Percentiles rank a stretch among this genome's conserved stretches.
phyloP scores from a whole-genome alignment of 1,140 invertebrate genomes.

The Drosophila lacertosa region DNA sequence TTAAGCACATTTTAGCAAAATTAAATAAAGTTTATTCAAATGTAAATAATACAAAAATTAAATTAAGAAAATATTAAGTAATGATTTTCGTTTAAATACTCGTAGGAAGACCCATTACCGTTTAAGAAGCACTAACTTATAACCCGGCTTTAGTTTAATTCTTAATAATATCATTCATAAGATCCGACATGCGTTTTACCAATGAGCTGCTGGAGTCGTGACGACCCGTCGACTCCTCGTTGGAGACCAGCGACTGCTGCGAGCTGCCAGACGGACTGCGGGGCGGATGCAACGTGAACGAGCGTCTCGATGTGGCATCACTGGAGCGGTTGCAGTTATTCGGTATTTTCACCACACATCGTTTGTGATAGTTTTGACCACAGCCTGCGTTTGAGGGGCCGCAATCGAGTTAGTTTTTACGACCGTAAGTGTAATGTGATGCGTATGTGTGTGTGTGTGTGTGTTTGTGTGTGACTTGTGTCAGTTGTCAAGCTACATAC shows the following conservation, averaged over 20 bases:
- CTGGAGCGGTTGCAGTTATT: conserved; percentile 93
- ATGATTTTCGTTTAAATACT: conserved; percentile 53
- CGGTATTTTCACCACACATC: conserved; percentile 99
- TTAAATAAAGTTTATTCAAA: conserved; percentile 64
- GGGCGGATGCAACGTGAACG: conserved; percentile 87
- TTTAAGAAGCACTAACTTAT: conserved; percentile 22
- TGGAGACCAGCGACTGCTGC: conserved; percentile 77
- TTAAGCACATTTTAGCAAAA: conserved; percentile 19
- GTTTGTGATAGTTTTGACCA: conserved; percentile 98
- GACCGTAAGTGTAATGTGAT: no score
- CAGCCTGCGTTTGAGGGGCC: conserved; percentile 91
- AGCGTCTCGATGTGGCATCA: conserved; percentile 80
- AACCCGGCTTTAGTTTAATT: conserved; percentile 54
- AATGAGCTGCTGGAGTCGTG: conserved; percentile 85
- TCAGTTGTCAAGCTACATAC: conserved; percentile 85
- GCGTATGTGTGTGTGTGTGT: background rate
- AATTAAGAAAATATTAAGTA: conserved; percentile 38
- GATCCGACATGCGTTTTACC: conserved; percentile 84
- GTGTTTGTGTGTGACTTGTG: background rate
- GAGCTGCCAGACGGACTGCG: conserved; percentile 88
- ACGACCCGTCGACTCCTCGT: conserved; percentile 72
- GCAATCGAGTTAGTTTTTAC: conserved; percentile 40
- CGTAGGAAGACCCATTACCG: conserved; percentile 30
- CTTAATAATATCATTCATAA: conserved; percentile 84
- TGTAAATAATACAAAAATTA: conserved; percentile 55